A percentile compares a stretch with the other conserved stretches of the same genome.
Conservation (phyloP, 2,888 invertebrate species). For the Leistus spinibarbis region DNA sequence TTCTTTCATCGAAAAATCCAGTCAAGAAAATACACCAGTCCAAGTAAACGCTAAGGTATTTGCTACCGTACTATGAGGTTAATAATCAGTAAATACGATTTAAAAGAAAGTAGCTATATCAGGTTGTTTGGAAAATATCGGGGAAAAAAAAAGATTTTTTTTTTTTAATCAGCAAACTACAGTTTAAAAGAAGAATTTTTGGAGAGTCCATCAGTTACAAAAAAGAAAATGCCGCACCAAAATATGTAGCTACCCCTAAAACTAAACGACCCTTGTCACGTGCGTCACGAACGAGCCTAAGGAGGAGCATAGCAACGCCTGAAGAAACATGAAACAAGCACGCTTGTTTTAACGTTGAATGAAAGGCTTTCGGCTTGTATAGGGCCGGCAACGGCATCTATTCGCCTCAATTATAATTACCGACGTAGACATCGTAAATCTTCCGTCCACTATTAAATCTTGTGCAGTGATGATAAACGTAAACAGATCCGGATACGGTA, state of each 20-base stretch:
- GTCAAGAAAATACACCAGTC: too few species aligned
- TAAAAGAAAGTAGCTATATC: too few species aligned
- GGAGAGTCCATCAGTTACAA: neutral
- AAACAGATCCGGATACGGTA: constrained; percentile 32
- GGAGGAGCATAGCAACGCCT: neutral
- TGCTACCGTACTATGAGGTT: too few species aligned
- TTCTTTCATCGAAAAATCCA: too few species aligned
- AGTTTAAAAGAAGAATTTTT: too few species aligned
- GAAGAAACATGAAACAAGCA: neutral
- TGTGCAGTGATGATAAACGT: constrained; percentile 29
- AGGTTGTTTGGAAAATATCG: too few species aligned
- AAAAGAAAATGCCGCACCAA: neutral
- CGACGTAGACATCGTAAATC: constrained; percentile 12
- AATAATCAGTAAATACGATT: too few species aligned
- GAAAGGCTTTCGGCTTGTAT: neutral
- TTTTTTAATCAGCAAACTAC: too few species aligned
- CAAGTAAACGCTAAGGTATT: too few species aligned
- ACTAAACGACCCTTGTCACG: neutral
- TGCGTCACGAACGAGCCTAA: neutral
- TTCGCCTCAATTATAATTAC: neutral
- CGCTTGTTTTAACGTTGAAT: neutral
- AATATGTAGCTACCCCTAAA: neutral
- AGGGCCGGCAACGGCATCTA: neutral
- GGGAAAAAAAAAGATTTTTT: too few species aligned
- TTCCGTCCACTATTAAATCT: constrained; percentile 24